These are phyloP conservation scores for Pagrus major DNA, from an alignment of 2,113 vertebrate species.

Conservation along the genomic window DNA sequence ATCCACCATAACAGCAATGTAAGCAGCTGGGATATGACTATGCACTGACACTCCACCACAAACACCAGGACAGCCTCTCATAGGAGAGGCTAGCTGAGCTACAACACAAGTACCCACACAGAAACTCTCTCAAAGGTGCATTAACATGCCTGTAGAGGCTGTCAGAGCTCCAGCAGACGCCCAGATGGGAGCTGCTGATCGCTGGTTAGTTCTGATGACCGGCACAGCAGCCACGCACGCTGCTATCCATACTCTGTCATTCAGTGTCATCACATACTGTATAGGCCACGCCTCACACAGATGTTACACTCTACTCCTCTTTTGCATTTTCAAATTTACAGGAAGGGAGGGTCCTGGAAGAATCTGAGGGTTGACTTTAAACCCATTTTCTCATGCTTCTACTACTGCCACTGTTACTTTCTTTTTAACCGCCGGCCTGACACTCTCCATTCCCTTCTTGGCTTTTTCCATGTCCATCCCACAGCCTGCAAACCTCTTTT, in stretches of 20 bases:
- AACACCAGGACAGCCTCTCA: neutral
- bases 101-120: neutral
- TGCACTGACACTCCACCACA: neutral
- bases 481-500: conserved; percentile 14
- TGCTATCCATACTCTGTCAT: neutral
- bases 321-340: neutral
- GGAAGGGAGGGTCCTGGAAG: neutral
- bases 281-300: neutral
- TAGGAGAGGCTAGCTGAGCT: neutral
- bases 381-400: neutral
- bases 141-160: neutral
- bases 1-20: neutral
- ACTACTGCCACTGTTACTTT: neutral
- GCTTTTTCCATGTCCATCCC: conserved; percentile 11
- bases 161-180: neutral
- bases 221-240: neutral
- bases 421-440: conserved; percentile 2
- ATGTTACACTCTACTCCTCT: neutral
- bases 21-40: neutral
- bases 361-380: neutral
- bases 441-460: neutral
- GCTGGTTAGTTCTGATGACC: neutral
- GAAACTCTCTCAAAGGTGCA: neutral
- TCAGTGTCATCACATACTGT: neutral
- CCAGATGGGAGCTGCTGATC: neutral